Base-by-base conservation (phyloP, 2,797 vertebrate species). In the Chaetodon trifasciatus region DNA sequence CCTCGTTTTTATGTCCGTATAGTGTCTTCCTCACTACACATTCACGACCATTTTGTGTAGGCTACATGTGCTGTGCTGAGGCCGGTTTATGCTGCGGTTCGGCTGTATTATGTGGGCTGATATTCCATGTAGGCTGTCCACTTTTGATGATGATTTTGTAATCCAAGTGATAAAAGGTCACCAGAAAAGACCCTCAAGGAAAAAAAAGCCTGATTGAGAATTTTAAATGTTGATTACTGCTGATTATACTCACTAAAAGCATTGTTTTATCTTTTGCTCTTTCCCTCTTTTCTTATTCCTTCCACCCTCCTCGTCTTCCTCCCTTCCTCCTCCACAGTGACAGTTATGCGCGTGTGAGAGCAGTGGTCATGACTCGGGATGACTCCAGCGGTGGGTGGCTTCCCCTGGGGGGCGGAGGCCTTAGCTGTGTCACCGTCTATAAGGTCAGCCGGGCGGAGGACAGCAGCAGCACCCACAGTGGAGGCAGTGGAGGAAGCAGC, bases 311-410 rank as follows among this genome's bases (percentile, higher is more conserved):
- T 46, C 3, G 4, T 75, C 68, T 9, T 76, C 65, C 61, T 74
- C 58, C 53, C 40, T 23, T 72, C 49, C 78, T 85, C 65, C 70
- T 91, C 62, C 93, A 84, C 95, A 99, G 98, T 98, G 95, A 96
- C 95, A 96, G 95, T 98, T 99, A 98, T 96, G 98, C 98, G 93
- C 97, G 97, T 93, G 98, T 99, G 96, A 96, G 98, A 98, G 98
- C 98, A 96, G 98, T 99, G 98, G 98, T 99, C 96, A 99, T 99
- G 98, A 99, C 98, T 95, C 97, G 98, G 93, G 98, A 99, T 97
- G 98, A 99, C 97, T 99, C 98, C 93, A 99, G 98, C 83, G 97
- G 98, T 90, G 98, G 98, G 94, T 99, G 98, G 98, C 96, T 99
- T 93, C 97, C 98, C 88, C 95, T 99, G 88, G 97, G 96, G 90